phyloP scores from a whole-genome alignment of 2,888 invertebrate genomes.

The Chloroclysta siterata region DNA sequence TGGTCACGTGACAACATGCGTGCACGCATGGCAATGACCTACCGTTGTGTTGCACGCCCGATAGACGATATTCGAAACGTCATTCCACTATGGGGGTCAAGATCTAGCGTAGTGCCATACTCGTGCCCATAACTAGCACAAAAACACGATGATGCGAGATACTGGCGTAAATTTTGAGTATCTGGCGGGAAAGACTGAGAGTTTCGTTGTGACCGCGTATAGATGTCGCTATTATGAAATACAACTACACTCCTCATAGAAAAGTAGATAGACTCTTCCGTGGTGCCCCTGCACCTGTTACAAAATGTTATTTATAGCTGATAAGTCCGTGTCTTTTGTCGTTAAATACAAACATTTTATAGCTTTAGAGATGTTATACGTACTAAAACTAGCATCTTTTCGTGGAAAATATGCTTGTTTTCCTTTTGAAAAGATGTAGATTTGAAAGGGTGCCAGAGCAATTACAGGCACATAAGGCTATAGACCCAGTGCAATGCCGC shows the following conservation, averaged over 20 bases:
- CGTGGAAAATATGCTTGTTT: no score
- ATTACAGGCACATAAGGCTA: no score
- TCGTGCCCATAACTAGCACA: conserved; percentile 6
- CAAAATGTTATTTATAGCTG: background rate
- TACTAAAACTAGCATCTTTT: no score
- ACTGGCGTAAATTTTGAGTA: background rate
- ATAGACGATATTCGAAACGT: conserved; percentile 52
- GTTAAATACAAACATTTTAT: background rate
- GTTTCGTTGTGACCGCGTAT: background rate
- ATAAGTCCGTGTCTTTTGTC: no score
- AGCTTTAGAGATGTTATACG: background rate
- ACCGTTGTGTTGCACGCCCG: conserved; percentile 52
- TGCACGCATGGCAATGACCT: conserved; percentile 75
- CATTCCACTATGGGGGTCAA: conserved; percentile 66
- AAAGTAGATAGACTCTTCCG: background rate
- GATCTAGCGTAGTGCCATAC: conserved; percentile 49
- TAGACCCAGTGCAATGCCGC: no score
- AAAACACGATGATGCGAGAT: conserved; percentile 4
- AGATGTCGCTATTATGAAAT: conserved; percentile 4
- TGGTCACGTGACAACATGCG: conserved; percentile 62
- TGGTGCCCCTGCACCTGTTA: background rate
- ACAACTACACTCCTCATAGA: no score
- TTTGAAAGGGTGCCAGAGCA: no score
- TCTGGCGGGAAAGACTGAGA: background rate
- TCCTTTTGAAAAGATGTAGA: no score